A percentile compares a stretch with the other conserved stretches of the same genome.
phyloP scores from a whole-genome alignment of 92 coral and sea anemone genomes.

The Galaxea fascicularis region DNA sequence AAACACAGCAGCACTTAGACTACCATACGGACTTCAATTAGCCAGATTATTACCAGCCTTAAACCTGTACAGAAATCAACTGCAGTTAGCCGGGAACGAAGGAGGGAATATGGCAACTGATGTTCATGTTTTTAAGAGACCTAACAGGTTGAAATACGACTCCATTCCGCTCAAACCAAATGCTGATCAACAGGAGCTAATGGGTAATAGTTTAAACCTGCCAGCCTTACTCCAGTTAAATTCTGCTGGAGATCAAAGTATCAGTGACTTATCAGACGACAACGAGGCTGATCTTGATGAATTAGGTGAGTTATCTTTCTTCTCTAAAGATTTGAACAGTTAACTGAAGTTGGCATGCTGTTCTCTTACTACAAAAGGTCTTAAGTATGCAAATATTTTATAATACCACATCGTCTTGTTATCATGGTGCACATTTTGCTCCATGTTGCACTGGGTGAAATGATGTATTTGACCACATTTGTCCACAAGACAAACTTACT shows the following conservation, averaged over 20 bases:
- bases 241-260: constrained; percentile 22
- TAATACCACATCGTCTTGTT: too few species aligned
- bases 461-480: too few species aligned
- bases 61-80: constrained; percentile 62
- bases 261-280: constrained; percentile 27
- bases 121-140: constrained; percentile 50
- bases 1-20: constrained; percentile 61
- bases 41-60: constrained; percentile 78
- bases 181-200: constrained; percentile 46
- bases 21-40: constrained; percentile 74
- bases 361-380: too few species aligned
- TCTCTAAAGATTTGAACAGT: neutral
- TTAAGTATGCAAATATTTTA: too few species aligned
- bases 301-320: constrained; percentile 14
- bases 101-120: constrained; percentile 55
- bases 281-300: constrained; percentile 38
- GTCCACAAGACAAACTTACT: too few species aligned
- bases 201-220: constrained; percentile 48
- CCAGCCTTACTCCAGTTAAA: constrained; percentile 44
- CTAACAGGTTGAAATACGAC: constrained; percentile 78
- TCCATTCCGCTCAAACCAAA: constrained; percentile 83
- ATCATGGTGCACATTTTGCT: too few species aligned
- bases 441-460: too few species aligned
- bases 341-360: neutral
- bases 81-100: constrained; percentile 40